Evolutionary conservation across 1,140 invertebrate species (phyloP).

Genomic region (Diuraphis noxia): DNA sequence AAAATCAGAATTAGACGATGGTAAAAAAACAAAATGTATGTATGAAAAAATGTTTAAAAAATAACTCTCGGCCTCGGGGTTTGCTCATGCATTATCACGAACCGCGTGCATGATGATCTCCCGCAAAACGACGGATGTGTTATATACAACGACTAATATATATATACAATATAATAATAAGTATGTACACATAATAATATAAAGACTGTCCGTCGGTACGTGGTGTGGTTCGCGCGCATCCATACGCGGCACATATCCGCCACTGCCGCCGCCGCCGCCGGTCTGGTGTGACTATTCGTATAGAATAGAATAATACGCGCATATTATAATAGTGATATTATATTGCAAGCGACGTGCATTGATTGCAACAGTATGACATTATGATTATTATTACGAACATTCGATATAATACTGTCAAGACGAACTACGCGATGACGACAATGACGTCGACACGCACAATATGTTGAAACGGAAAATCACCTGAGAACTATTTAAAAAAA

Average conservation of each 20-base stretch:
- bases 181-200: too few relatives aligned
- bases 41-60: not conserved
- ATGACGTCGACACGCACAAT: not conserved
- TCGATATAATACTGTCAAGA: not conserved
- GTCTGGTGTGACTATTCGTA: not conserved
- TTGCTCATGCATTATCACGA: not conserved
- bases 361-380: not conserved
- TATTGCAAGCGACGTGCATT: not conserved
- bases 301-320: not conserved
- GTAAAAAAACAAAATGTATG: not conserved
- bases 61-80: not conserved
- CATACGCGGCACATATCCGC: not conserved
- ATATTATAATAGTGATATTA: too few relatives aligned
- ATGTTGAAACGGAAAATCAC: not conserved
- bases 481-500: not conserved
- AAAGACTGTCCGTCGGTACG: not conserved
- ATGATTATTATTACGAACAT: not conserved
- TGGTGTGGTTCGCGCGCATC: not conserved
- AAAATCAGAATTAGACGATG: not conserved
- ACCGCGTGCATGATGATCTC: not conserved
- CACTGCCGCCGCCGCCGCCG: too few relatives aligned
- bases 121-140: not conserved
- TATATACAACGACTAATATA: too few relatives aligned
- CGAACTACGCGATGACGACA: not conserved
- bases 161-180: too few relatives aligned